These are phyloP conservation scores for Scaptomyza hsui DNA, from an alignment of 1,140 invertebrate genomes.

Conservation along the genomic window DNA sequence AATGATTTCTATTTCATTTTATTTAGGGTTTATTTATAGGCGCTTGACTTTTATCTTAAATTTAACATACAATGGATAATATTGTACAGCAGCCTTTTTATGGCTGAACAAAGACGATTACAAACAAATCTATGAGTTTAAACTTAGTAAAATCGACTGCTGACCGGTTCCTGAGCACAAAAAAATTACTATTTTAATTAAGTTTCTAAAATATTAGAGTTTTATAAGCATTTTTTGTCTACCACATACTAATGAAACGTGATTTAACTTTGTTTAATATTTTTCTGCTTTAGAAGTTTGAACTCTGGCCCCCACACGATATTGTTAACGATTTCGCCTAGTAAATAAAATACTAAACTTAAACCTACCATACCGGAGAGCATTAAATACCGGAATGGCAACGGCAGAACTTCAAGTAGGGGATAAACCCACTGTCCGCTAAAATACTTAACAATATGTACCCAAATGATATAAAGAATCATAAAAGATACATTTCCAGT, in stretches of 20 bases:
- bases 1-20: not conserved
- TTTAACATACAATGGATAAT: conserved; percentile 15
- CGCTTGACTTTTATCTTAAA: conserved; percentile 12
- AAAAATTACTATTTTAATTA: not conserved
- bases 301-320: conserved; percentile 71
- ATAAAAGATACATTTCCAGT: conserved; percentile 63
- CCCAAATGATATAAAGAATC: conserved; percentile 72
- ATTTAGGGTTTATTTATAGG: not conserved
- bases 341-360: conserved; percentile 63
- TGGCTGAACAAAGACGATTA: conserved; percentile 5
- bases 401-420: conserved; percentile 59
- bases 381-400: conserved; percentile 66
- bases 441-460: conserved; percentile 73
- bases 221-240: too few species aligned
- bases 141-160: not conserved
- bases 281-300: conserved; percentile 51
- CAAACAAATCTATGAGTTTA: conserved; percentile 15
- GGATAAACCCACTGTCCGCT: conserved; percentile 76
- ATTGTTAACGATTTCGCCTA: conserved; percentile 63
- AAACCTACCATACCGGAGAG: conserved; percentile 57
- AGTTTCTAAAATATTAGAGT: too few species aligned
- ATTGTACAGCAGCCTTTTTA: conserved; percentile 19
- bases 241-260: not conserved
- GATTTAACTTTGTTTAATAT: conserved; percentile 43
- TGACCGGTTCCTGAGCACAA: not conserved